Percentiles rank a stretch among this genome's conserved stretches.
Conservation (phyloP, 2,113 vertebrate genomes). For the Sigmodon hispidus region DNA sequence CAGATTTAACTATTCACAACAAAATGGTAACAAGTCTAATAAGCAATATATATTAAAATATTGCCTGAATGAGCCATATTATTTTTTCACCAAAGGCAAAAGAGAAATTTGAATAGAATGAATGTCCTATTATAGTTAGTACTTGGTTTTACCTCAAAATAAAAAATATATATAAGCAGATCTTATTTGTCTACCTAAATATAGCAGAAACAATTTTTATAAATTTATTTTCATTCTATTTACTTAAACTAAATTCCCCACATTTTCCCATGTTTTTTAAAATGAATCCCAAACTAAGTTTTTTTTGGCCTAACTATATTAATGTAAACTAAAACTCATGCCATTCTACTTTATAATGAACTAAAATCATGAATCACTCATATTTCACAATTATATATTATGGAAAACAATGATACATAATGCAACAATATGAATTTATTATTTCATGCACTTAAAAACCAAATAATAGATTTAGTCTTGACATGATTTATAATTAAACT, state of each 20-base stretch:
- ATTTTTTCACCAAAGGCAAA: neutral
- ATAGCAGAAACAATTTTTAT: neutral
- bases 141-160: neutral
- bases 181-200: neutral
- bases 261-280: conserved; percentile 14
- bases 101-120: neutral
- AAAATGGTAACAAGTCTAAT: neutral
- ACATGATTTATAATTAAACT: neutral
- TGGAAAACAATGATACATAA: neutral
- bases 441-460: neutral
- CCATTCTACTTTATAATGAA: neutral
- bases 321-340: neutral
- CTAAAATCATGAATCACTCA: neutral
- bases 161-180: neutral
- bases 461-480: neutral
- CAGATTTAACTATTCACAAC: neutral
- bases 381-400: neutral
- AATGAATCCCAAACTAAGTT: neutral
- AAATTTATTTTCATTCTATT: neutral
- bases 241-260: neutral
- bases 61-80: neutral
- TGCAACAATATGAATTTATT: neutral
- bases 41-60: neutral
- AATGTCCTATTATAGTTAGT: neutral
- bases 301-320: neutral